Conservation (phyloP, 2,797 vertebrate genomes). For the Rachycentron canadum region DNA sequence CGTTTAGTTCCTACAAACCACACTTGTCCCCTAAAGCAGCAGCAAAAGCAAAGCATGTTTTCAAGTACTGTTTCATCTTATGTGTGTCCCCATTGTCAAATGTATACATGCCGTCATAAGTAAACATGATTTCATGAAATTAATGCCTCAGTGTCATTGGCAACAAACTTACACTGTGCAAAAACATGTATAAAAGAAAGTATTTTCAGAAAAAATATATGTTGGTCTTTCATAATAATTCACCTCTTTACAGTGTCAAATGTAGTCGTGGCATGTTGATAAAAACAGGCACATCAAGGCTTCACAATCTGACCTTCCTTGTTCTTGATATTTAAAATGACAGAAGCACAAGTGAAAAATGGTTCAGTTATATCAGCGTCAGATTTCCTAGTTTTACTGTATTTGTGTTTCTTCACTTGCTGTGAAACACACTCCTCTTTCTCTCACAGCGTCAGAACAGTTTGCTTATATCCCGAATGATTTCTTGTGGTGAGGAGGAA, state of each 20-base stretch:
- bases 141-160: background rate
- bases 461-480: conserved; percentile 30
- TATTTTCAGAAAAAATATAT: background rate
- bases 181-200: conserved; percentile 2
- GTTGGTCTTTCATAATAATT: conserved; percentile 18
- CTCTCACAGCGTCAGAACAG: conserved; percentile 25
- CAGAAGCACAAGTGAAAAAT: background rate
- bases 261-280: background rate
- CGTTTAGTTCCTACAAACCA: conserved; percentile 3
- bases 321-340: background rate
- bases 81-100: conserved; percentile 4
- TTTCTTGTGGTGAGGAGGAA: conserved; percentile 32
- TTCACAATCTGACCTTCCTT: background rate
- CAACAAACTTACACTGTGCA: conserved; percentile 20
- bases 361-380: background rate
- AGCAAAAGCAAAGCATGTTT: background rate
- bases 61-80: conserved; percentile 37
- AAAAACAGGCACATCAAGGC: conserved; percentile 20
- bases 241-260: conserved; percentile 10
- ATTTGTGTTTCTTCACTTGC: background rate
- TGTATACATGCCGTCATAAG: conserved; percentile 3
- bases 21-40: background rate
- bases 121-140: conserved; percentile 2
- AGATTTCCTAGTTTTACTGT: background rate
- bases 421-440: conserved; percentile 2